A percentile compares a stretch with the other conserved stretches of the same genome.
Evolutionary conservation across 2,113 vertebrate genomes (phyloP).

Genomic region (Marmota flaviventris): DNA sequence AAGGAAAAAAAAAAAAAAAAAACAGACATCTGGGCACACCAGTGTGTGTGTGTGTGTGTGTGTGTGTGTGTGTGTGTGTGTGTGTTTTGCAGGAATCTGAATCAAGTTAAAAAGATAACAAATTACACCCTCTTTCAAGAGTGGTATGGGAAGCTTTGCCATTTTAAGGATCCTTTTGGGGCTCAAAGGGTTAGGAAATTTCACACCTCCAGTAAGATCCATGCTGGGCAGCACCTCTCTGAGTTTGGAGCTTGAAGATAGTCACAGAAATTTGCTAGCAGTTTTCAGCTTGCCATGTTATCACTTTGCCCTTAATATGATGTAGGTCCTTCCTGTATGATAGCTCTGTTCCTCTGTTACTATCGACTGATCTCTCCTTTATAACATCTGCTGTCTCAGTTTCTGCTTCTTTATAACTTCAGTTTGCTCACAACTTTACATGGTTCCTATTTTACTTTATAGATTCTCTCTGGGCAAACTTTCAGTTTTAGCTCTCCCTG

Average conservation of each 20-base stretch:
- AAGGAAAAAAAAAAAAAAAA: not conserved
- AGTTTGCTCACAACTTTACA: not conserved
- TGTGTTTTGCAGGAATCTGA: not conserved
- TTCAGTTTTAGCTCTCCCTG: not conserved
- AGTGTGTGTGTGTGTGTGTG: not conserved
- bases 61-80: no score
- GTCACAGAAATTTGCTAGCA: not conserved
- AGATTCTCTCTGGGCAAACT: not conserved
- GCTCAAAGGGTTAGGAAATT: not conserved
- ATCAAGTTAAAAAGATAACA: not conserved
- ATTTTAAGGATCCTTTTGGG: not conserved
- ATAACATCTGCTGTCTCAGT: not conserved
- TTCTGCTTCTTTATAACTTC: not conserved
- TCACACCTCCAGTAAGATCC: not conserved
- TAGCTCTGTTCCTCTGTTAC: not conserved
- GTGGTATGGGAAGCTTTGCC: not conserved
- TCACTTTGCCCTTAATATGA: not conserved
- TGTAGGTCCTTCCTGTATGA: not conserved
- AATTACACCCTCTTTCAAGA: not conserved
- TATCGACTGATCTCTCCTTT: not conserved
- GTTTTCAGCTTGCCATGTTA: not conserved
- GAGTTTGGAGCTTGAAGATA: not conserved
- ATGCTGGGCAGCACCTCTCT: not conserved
- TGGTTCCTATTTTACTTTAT: not conserved
- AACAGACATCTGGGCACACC: not conserved